Evolutionary conservation across 1,140 invertebrate species (phyloP).

Genomic region (Idris sp.): DNA sequence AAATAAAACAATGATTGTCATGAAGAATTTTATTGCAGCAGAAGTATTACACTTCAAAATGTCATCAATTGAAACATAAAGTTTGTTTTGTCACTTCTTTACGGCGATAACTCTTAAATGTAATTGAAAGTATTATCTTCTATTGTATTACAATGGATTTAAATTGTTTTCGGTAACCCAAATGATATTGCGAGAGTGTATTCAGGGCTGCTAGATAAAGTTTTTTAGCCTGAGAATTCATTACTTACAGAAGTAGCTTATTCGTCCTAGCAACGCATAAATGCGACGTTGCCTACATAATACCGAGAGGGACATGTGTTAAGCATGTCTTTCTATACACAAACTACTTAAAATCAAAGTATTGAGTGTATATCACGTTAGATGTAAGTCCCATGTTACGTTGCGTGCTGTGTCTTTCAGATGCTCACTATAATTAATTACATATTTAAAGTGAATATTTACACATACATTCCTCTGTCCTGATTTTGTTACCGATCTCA

Average conservation of each 20-base stretch:
- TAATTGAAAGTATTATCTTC: too few species aligned
- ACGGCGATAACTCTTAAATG: too few species aligned
- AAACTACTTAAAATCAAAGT: slow-evolving; percentile 63
- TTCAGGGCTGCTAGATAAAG: too few species aligned
- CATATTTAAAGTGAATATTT: slow-evolving; percentile 47
- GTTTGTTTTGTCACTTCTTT: too few species aligned
- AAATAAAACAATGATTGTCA: too few species aligned
- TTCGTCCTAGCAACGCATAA: slow-evolving; percentile 2
- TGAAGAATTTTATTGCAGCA: too few species aligned
- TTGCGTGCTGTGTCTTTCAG: slow-evolving; percentile 63
- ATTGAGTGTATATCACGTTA: slow-evolving; percentile 67
- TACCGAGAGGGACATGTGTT: slow-evolving; percentile 33
- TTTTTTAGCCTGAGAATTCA: slow-evolving; percentile 37
- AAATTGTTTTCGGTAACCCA: too few species aligned
- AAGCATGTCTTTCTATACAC: slow-evolving; percentile 36
- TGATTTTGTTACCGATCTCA: slow-evolving; percentile 30
- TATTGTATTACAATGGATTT: too few species aligned
- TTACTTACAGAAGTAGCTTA: slow-evolving; percentile 25
- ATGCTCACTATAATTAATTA: slow-evolving; percentile 48
- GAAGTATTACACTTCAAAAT: too few species aligned
- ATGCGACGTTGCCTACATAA: slow-evolving; percentile 12
- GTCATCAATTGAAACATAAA: too few species aligned
- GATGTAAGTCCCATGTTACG: slow-evolving; percentile 61
- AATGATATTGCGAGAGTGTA: too few species aligned
- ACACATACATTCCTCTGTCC: slow-evolving; percentile 29